Conservation (phyloP, 2,113 vertebrate species). For the Notarius quadriscutis region DNA sequence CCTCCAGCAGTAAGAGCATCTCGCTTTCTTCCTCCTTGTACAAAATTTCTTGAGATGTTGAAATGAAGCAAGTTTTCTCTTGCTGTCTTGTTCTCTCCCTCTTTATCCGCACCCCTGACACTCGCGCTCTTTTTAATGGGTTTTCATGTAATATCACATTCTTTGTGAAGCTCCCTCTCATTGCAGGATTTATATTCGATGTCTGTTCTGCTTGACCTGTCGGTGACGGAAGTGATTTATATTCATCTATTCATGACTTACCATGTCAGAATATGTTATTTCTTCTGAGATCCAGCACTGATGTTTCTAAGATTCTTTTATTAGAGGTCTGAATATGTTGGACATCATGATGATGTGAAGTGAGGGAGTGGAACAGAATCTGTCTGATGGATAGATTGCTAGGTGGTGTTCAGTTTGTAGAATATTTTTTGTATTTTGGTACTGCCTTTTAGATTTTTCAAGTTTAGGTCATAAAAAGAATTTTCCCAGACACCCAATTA, state of each 20-base stretch:
- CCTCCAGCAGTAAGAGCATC: not conserved
- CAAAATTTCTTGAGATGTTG: not conserved
- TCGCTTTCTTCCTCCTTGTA: not conserved
- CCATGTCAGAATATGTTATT: constrained; percentile 4
- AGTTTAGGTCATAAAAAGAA: too few species aligned
- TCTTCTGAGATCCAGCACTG: constrained; percentile 5
- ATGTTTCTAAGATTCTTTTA: constrained; percentile 13
- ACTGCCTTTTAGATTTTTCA: not conserved
- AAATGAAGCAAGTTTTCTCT: not conserved
- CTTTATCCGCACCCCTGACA: not conserved
- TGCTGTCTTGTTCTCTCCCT: not conserved
- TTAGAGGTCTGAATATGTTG: not conserved
- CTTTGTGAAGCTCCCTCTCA: constrained; percentile 3
- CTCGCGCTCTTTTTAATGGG: constrained; percentile 12
- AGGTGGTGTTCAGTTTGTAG: not conserved
- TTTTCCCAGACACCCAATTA: too few species aligned
- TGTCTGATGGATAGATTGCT: not conserved
- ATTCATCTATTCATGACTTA: constrained; percentile 32
- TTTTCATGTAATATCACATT: not conserved
- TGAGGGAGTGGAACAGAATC: not conserved
- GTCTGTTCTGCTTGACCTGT: constrained; percentile 22
- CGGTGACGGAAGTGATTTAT: constrained; percentile 13
- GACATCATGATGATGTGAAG: not conserved
- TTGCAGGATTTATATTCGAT: constrained; percentile 24
- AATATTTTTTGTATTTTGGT: not conserved